Percentiles rank a stretch among this genome's conserved stretches.
Evolutionary conservation across 2,113 vertebrate species (phyloP).

Genomic region (Tinamus guttatus): DNA sequence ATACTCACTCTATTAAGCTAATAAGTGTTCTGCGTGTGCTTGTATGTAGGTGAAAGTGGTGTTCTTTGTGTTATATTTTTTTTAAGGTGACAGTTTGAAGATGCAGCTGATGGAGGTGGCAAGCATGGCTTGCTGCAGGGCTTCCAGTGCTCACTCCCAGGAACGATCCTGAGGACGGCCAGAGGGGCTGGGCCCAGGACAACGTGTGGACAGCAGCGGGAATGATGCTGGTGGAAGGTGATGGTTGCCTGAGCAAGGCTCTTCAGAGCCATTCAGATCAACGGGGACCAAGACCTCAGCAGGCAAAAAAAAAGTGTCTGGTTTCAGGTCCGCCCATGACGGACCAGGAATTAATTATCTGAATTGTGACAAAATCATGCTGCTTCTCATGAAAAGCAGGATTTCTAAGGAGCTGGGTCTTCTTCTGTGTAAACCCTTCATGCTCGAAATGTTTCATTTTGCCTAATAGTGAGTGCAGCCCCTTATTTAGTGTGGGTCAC

Average conservation of each 20-base stretch:
- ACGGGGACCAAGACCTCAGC: rapidly evolving
- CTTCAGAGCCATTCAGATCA: not conserved
- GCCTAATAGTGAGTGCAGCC: not conserved
- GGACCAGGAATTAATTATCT: not conserved
- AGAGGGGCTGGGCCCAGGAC: not conserved
- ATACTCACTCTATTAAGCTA: conserved; percentile 41
- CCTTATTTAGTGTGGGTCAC: not conserved
- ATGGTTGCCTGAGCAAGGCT: not conserved
- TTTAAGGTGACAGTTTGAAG: not conserved
- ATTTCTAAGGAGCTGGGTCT: not conserved
- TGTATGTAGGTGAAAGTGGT: not conserved
- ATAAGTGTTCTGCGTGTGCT: conserved; percentile 12
- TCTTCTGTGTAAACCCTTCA: not conserved
- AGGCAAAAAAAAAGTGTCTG: not conserved
- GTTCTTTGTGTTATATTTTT: not conserved
- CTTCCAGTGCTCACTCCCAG: not conserved
- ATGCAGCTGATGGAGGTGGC: not conserved
- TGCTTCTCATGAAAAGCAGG: not conserved
- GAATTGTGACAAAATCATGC: rapidly evolving
- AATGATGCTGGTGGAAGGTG: not conserved
- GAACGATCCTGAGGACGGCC: not conserved
- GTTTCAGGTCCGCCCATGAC: not conserved
- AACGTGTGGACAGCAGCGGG: not conserved
- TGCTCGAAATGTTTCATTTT: not conserved
- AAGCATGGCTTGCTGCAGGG: not conserved